Evolutionary conservation across 2,888 invertebrate species (phyloP).

Genomic region (Pyrochroa serraticornis): DNA sequence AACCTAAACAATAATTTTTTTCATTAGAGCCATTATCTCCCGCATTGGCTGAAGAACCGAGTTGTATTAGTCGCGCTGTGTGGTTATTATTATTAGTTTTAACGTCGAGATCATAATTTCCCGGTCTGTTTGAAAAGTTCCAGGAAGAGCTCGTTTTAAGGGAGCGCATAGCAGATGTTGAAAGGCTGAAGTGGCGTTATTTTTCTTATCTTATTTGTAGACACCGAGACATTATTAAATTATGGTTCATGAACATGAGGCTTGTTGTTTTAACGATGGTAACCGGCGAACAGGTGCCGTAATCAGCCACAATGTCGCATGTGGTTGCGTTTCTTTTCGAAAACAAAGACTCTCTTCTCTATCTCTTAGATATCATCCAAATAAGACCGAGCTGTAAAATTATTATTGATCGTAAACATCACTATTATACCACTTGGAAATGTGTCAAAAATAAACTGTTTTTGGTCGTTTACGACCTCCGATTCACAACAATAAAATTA

Average conservation of each 20-base stretch:
- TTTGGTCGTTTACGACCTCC: no score
- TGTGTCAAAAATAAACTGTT: no score
- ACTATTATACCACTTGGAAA: no score
- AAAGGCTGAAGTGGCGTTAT: slow-evolving; percentile 6
- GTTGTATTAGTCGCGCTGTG: no score
- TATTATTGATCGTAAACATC: no score
- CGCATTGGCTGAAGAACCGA: no score
- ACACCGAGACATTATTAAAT: slow-evolving; percentile 21
- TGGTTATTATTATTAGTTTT: slow-evolving; percentile 9
- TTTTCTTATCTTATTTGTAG: slow-evolving; percentile 25
- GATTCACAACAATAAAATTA: no score
- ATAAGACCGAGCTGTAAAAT: no score
- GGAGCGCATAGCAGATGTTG: slow-evolving; percentile 11
- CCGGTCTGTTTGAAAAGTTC: slow-evolving; percentile 11
- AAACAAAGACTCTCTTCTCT: no score
- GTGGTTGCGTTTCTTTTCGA: no score
- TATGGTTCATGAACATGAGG: slow-evolving; percentile 19
- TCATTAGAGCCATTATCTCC: neutral
- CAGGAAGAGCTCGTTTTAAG: no score
- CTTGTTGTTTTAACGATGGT: slow-evolving; percentile 22
- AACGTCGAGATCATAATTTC: slow-evolving; percentile 16
- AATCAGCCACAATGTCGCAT: neutral
- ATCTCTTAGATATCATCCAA: no score
- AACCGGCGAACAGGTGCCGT: slow-evolving; percentile 14
- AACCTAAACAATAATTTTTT: slow-evolving; percentile 12